Evolutionary conservation across 2,888 invertebrate genomes (phyloP).

Genomic region (Drosophila siamana): DNA sequence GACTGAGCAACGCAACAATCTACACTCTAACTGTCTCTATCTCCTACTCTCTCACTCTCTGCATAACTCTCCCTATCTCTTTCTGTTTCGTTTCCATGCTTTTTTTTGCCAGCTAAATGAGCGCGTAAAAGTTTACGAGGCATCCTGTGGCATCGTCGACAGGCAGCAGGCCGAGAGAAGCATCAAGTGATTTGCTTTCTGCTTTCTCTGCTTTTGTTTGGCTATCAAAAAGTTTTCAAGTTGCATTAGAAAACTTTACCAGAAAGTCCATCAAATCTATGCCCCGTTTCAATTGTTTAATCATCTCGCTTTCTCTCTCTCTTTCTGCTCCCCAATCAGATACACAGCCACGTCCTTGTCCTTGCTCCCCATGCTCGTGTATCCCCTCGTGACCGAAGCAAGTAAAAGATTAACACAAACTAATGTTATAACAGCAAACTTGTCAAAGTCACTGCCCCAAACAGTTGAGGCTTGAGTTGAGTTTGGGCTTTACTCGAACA

Average conservation of each 20-base stretch:
- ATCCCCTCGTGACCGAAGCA: constrained; percentile 57
- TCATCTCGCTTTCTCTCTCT: neutral
- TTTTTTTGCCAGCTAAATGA: constrained; percentile 45
- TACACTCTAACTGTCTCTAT: constrained; percentile 1
- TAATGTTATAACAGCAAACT: constrained; percentile 71
- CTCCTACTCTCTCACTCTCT: neutral
- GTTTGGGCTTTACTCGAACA: constrained; percentile 6
- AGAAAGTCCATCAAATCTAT: constrained; percentile 64
- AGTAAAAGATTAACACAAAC: constrained; percentile 74
- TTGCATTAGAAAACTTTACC: constrained; percentile 70
- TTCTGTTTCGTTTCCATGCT: neutral
- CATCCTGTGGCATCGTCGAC: constrained; percentile 64
- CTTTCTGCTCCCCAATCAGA: too few species aligned
- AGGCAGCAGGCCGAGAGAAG: constrained; percentile 38
- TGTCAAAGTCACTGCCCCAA: constrained; percentile 67
- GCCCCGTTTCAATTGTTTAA: constrained; percentile 56
- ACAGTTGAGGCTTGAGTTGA: neutral
- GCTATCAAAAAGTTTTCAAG: constrained; percentile 75
- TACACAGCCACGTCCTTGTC: neutral
- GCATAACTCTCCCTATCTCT: neutral
- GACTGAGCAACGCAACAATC: constrained; percentile 60
- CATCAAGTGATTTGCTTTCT: constrained; percentile 74
- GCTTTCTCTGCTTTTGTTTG: constrained; percentile 55
- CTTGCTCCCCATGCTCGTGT: neutral
- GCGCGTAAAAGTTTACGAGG: constrained; percentile 78